Evolutionary conservation across 2,797 vertebrate species (phyloP), one percentile per base, ranked within the genome.

Genomic region (Cyprinodon diabolis): DNA sequence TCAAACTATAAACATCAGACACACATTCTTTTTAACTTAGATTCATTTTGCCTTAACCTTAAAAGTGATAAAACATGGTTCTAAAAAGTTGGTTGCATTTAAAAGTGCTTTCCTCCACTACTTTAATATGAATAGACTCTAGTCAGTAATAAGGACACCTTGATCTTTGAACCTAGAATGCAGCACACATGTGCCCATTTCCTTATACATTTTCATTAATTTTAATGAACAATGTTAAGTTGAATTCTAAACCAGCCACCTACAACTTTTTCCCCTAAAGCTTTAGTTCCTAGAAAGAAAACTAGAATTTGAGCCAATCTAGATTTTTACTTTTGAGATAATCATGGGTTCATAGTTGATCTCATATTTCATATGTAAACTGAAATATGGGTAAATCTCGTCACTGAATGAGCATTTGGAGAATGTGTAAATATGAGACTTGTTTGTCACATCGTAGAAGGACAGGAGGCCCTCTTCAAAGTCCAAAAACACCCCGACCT

Each of bases 401-500:
- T 48, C 80, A 4, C 0, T 25, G 56, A 93, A 91, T 1, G 15
- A 69, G 65, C 86, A 89, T 2, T 47, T 37, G 0, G 75, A 85
- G 51, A 91, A 92, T 0, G 91, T 82, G 83, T 89, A 86, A 54
- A 92, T 89, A 54, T 87, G 89, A 56, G 77, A 71, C 9, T 70
- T 21, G n/a, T 84, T 63, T 0, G 13, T 65, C 25, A 85, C 60
- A 14, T 93, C 43, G 7, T 92, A 91, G 58, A 93, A 91, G 30
- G 91, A 93, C 67, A 92, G 72, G 0, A 91, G 57, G 4, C 86
- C 85, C 74, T 86, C 84, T 25, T 90, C 66, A 1, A 81, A 84
- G 65, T 91, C 89, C 71, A 92, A 80, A 56, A 91, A 89, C 79
- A 93, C 84, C 2, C 91, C 90, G 0, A 92, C 85, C 9, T 58